Conservation (phyloP, 2,113 vertebrate genomes). For the Oostethus manadensis region DNA sequence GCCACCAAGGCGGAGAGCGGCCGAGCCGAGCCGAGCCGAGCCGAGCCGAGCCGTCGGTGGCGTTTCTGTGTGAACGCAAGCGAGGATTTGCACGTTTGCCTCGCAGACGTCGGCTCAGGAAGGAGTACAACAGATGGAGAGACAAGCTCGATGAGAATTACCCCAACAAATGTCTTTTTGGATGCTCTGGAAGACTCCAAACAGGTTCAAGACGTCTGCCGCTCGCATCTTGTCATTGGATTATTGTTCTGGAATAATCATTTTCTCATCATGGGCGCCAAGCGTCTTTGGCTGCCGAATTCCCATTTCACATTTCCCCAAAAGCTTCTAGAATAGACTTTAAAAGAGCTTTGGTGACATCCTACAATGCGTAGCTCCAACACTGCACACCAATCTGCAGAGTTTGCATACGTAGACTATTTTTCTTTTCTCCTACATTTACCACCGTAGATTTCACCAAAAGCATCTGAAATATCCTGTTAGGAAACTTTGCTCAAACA, state of each 20-base stretch:
- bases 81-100: constrained; percentile 8
- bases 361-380: background rate
- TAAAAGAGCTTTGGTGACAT: background rate
- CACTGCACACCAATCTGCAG: background rate
- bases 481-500: background rate
- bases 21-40: background rate
- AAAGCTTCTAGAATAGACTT: too few relatives aligned
- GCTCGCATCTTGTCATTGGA: too few relatives aligned
- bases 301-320: too few relatives aligned
- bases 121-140: background rate
- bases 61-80: constrained; percentile 16
- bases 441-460: background rate
- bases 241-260: too few relatives aligned
- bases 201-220: too few relatives aligned
- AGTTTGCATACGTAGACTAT: background rate
- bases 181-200: too few relatives aligned
- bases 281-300: too few relatives aligned
- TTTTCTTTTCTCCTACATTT: background rate
- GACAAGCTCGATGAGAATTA: too few relatives aligned
- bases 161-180: too few relatives aligned
- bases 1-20: constrained; percentile 48
- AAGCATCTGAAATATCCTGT: background rate
- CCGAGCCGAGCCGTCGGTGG: constrained; percentile 11
- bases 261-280: too few relatives aligned
- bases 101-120: constrained; percentile 8